Conservation (phyloP, 2,888 invertebrate genomes). For the Tipula vernalis region DNA sequence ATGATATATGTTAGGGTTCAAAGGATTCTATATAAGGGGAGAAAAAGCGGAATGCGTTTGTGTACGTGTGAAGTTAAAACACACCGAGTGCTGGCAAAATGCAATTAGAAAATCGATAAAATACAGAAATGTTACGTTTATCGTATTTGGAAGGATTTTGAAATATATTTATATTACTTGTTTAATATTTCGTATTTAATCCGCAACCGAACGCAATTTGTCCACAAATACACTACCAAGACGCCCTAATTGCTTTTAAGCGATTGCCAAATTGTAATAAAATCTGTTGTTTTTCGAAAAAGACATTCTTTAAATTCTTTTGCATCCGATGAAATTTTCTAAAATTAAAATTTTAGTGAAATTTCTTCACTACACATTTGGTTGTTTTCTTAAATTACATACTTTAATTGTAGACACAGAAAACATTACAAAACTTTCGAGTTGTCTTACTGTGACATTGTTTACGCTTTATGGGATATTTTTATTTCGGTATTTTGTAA, state of each 20-base stretch:
- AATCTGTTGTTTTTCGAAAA: background rate
- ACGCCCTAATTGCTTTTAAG: background rate
- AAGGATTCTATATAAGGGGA: background rate
- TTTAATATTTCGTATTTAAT: background rate
- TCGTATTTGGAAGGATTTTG: too few species aligned
- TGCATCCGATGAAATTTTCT: background rate
- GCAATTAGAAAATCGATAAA: background rate
- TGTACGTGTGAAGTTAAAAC: background rate
- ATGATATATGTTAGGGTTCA: background rate
- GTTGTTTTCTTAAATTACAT: background rate
- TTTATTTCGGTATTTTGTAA: background rate
- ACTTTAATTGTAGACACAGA: background rate
- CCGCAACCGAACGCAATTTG: background rate
- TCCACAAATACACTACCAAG: background rate
- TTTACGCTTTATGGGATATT: background rate
- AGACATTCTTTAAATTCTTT: background rate
- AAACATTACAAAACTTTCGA: background rate
- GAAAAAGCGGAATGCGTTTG: background rate
- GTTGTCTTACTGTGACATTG: background rate
- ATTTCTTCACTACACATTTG: background rate
- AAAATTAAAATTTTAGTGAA: background rate
- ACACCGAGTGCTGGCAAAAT: background rate
- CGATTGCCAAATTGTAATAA: background rate
- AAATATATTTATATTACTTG: too few species aligned
- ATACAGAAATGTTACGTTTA: too few species aligned